Conservation (phyloP, 2,797 vertebrate species). For the Oreortyx pictus region DNA sequence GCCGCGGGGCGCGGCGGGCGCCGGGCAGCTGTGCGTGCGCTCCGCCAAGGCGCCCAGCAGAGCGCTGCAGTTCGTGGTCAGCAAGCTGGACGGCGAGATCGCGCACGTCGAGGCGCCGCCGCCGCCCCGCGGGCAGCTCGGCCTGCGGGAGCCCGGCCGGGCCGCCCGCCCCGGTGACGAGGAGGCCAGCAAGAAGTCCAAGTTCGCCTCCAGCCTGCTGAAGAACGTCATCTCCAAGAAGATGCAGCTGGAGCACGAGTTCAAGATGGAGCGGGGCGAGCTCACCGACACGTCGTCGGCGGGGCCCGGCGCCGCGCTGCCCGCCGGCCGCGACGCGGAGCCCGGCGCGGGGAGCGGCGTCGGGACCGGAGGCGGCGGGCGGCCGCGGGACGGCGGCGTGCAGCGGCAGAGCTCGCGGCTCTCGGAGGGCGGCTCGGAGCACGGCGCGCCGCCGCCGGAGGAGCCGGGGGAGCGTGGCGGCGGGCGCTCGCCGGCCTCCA, state of each 20-base stretch:
- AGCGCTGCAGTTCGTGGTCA: conserved; percentile 83
- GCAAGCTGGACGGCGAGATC: conserved; percentile 81
- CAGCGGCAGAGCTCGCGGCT: conserved; percentile 85
- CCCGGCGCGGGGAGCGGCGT: conserved; percentile 10
- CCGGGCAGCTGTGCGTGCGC: conserved; percentile 72
- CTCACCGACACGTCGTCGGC: conserved; percentile 77
- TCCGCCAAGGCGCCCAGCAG: conserved; percentile 81
- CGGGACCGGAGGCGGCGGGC: conserved; percentile 69
- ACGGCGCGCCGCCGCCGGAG: conserved; percentile 80
- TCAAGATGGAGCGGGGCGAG: conserved; percentile 92
- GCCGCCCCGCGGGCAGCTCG: conserved; percentile 87
- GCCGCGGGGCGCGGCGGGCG: conserved; percentile 46
- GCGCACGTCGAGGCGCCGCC: conserved; percentile 80
- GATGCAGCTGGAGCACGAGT: conserved; percentile 95
- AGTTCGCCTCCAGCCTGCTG: conserved; percentile 92
- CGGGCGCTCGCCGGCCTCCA: conserved; percentile 78
- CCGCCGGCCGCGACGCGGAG: conserved; percentile 72
- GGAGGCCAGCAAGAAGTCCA: conserved; percentile 86
- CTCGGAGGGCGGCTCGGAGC: conserved; percentile 87
- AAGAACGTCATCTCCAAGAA: conserved; percentile 98
- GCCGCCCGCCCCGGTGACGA: conserved; percentile 45
- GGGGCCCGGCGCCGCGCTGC: conserved; percentile 32
- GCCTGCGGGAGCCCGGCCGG: neutral
- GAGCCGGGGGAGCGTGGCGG: conserved; percentile 77
- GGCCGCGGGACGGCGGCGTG: conserved; percentile 57